These are phyloP conservation scores for Lagodon rhomboides DNA, from an alignment of 2,797 vertebrate genomes.

Conservation along the genomic window DNA sequence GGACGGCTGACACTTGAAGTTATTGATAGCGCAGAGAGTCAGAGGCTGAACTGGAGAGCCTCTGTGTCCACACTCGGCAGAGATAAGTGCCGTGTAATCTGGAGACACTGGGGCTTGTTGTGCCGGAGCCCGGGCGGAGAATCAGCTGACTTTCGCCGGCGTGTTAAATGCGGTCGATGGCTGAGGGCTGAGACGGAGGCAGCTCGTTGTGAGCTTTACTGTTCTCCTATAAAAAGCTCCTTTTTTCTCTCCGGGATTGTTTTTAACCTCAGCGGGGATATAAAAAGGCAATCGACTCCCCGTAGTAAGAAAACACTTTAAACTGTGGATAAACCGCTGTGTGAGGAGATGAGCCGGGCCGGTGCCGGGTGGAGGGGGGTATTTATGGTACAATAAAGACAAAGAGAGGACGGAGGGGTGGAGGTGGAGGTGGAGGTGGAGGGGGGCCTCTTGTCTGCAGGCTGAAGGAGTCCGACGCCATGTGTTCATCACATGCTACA, in stretches of 20 bases:
- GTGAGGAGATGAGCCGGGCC: background rate
- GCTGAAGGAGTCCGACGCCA: too few relatives aligned
- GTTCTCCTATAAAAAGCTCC: conserved; percentile 32
- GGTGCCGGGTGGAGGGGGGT: background rate
- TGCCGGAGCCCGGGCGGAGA: background rate
- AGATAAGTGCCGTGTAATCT: too few relatives aligned
- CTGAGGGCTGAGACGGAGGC: background rate
- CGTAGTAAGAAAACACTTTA: conserved; percentile 29
- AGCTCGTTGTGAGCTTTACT: conserved; percentile 44
- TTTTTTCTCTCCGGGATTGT: background rate
- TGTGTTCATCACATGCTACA: too few relatives aligned
- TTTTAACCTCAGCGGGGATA: conserved; percentile 13
- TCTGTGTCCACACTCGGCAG: too few relatives aligned
- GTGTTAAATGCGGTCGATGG: background rate
- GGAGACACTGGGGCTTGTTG: background rate
- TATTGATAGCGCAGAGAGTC: too few relatives aligned
- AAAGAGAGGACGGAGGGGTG: too few relatives aligned
- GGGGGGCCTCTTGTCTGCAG: too few relatives aligned
- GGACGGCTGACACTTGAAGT: too few relatives aligned
- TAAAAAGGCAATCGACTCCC: conserved; percentile 39
- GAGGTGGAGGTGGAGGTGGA: too few relatives aligned
- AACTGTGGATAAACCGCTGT: conserved; percentile 8
- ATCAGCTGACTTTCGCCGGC: conserved; percentile 30
- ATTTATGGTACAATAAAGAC: too few relatives aligned
- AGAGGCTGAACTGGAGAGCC: too few relatives aligned